Conservation (phyloP, 2,797 vertebrate species). For the Eupleurogrammus muticus region DNA sequence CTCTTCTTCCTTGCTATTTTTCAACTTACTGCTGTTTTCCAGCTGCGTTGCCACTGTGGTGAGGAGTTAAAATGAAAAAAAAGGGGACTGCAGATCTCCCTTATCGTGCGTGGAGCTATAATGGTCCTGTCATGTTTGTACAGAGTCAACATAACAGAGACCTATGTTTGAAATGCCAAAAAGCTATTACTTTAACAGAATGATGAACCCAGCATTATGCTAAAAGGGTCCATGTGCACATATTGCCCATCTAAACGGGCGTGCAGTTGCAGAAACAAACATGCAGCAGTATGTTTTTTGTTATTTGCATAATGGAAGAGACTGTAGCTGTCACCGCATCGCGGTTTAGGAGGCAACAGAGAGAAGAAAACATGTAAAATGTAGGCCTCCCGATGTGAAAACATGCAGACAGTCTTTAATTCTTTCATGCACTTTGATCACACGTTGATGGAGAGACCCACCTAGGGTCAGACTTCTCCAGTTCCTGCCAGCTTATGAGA, state of each 20-base stretch:
- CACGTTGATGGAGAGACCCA: not conserved
- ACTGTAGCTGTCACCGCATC: slow-evolving; percentile 32
- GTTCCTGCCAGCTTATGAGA: not conserved
- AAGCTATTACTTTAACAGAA: slow-evolving; percentile 32
- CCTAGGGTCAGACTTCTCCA: not conserved
- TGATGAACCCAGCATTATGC: slow-evolving; percentile 24
- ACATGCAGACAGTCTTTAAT: slow-evolving; percentile 13
- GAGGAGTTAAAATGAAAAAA: not conserved
- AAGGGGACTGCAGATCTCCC: slow-evolving; percentile 9
- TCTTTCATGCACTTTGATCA: slow-evolving; percentile 23
- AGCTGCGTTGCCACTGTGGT: slow-evolving; percentile 15
- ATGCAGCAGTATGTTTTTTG: slow-evolving; percentile 5
- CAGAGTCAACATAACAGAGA: slow-evolving; percentile 36
- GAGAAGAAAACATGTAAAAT: slow-evolving; percentile 32
- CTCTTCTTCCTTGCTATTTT: slow-evolving; percentile 21
- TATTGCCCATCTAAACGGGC: not conserved
- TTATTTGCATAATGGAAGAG: slow-evolving; percentile 54
- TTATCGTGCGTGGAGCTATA: slow-evolving; percentile 25
- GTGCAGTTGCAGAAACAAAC: slow-evolving; percentile 35
- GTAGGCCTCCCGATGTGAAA: slow-evolving; percentile 16
- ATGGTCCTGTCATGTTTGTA: slow-evolving; percentile 43
- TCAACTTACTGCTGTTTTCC: slow-evolving; percentile 19
- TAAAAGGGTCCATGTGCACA: slow-evolving; percentile 28
- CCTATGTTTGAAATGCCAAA: slow-evolving; percentile 26
- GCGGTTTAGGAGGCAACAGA: slow-evolving; percentile 6